Evolutionary conservation across 2,888 invertebrate genomes (phyloP).

Genomic region (Plebejus argus): DNA sequence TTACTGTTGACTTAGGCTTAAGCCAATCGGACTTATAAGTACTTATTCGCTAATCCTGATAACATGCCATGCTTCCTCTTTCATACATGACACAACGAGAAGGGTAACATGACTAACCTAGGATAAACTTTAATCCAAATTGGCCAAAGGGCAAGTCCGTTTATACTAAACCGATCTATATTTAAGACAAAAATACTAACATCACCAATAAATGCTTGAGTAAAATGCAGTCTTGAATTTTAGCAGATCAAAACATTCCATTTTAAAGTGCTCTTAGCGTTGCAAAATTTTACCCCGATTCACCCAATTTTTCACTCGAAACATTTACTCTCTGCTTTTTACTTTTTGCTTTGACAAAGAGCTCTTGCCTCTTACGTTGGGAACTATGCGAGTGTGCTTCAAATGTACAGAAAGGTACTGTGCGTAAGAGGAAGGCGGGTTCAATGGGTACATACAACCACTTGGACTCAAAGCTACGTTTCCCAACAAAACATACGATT

Average conservation of each 20-base stretch:
- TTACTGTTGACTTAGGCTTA: conserved; percentile 40
- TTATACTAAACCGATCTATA: not conserved
- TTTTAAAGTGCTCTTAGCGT: no score
- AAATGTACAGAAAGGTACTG: conserved; percentile 14
- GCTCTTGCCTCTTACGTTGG: not conserved
- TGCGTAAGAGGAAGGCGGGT: conserved; percentile 25
- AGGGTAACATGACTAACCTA: not conserved
- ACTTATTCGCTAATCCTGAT: not conserved
- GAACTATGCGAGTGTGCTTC: not conserved
- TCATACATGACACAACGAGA: not conserved
- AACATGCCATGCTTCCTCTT: not conserved
- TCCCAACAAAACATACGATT: conserved; percentile 23
- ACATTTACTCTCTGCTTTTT: conserved; percentile 5
- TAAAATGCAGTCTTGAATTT: no score
- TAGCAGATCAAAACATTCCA: no score
- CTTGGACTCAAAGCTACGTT: conserved; percentile 13
- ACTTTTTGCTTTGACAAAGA: conserved; percentile 15
- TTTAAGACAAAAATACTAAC: not conserved
- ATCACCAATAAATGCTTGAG: no score
- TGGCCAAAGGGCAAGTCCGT: no score
- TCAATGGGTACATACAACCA: conserved; percentile 18
- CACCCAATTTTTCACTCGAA: not conserved
- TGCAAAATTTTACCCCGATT: not conserved
- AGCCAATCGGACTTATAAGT: not conserved
- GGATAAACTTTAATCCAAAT: not conserved